phyloP scores from a whole-genome alignment of 2,888 invertebrate species.

The Portevinia maculata region DNA sequence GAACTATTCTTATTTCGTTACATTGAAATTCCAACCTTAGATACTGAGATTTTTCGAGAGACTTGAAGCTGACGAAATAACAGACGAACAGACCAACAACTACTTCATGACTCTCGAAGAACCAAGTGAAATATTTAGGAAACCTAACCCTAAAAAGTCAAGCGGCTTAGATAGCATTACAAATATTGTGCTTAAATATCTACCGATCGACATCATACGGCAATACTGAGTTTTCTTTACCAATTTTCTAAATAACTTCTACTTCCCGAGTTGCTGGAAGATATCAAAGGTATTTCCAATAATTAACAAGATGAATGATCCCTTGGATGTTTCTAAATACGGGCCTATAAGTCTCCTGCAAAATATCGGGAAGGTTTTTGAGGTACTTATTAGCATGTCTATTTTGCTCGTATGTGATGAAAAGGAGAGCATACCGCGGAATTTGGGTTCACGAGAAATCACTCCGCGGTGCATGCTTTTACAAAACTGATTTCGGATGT shows the following conservation, averaged over 20 bases:
- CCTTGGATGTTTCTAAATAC: not conserved
- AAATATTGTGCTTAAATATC: not conserved
- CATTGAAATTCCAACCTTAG: no score
- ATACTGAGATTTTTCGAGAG: no score
- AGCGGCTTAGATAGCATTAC: not conserved
- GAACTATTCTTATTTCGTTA: no score
- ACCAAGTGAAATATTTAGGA: not conserved
- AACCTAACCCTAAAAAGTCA: not conserved
- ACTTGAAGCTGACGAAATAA: no score
- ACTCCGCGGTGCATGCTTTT: not conserved
- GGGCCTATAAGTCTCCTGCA: not conserved
- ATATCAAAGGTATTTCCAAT: constrained; percentile 22
- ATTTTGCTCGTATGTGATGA: not conserved
- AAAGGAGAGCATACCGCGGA: not conserved
- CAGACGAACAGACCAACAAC: no score
- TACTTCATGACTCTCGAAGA: not conserved
- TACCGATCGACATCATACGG: not conserved
- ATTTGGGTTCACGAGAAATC: not conserved
- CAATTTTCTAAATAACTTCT: constrained; percentile 7
- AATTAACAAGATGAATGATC: not conserved
- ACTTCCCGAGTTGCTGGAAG: constrained; percentile 15
- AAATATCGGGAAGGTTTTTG: not conserved
- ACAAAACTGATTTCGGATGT: constrained; percentile 3
- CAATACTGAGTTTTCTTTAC: not conserved
- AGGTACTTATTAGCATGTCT: not conserved